Percentiles rank a stretch among this genome's conserved stretches.
Evolutionary conservation across 35 echinoderm and acorn worm species (phyloP).

Genomic region (Hemicentrotus pulcherrimus): DNA sequence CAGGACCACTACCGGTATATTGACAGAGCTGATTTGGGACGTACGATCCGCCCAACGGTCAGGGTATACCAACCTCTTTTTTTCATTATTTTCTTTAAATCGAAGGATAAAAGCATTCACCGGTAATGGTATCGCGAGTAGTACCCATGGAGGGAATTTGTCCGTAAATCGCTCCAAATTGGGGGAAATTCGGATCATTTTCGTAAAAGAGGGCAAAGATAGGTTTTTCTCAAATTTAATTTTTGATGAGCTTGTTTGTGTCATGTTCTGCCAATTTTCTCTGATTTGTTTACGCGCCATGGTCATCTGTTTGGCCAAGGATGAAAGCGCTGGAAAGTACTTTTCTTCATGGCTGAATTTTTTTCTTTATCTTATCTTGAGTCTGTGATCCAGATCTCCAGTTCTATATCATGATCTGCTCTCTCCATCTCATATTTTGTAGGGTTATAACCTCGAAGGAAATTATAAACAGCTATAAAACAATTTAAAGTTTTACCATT

Average conservation of each 20-base stretch:
- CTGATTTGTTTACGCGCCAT: not conserved
- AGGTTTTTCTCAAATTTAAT: not conserved
- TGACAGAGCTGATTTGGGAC: not conserved
- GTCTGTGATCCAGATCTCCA: not conserved
- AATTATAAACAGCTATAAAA: not conserved
- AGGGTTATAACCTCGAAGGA: not conserved
- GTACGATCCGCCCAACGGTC: not conserved
- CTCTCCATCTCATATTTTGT: not conserved
- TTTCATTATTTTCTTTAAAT: not conserved
- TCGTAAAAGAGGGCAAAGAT: not conserved
- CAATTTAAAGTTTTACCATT: no score
- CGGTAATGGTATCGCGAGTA: not conserved
- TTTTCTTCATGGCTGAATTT: not conserved
- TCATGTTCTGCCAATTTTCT: not conserved
- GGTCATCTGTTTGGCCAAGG: not conserved
- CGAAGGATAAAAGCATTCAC: constrained; percentile 1
- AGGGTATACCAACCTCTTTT: not conserved
- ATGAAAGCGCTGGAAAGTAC: not conserved
- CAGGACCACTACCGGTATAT: not conserved
- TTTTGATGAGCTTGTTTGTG: not conserved
- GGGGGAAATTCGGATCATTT: not conserved
- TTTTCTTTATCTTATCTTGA: not conserved
- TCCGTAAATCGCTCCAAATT: not conserved
- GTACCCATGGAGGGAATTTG: not conserved
- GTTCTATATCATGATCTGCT: not conserved